Conservation (phyloP, 2,888 invertebrate species). For the Acheta domesticus region DNA sequence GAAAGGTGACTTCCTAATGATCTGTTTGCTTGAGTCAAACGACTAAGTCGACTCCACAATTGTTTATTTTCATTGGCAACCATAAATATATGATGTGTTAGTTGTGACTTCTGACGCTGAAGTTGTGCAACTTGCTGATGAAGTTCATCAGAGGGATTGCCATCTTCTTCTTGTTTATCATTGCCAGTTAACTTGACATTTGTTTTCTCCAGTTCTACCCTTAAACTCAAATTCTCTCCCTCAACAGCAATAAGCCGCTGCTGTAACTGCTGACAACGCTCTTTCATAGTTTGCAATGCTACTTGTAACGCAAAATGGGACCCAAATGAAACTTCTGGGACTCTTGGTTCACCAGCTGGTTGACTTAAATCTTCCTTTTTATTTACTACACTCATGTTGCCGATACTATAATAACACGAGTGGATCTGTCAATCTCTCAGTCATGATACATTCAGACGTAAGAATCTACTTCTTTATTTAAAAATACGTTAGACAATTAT, state of each 20-base stretch:
- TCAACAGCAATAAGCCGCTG: constrained; percentile 66
- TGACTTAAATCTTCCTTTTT: constrained; percentile 9
- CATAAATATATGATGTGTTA: constrained; percentile 74
- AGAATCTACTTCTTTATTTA: too few relatives aligned
- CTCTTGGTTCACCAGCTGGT: neutral
- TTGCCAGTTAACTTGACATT: constrained; percentile 3
- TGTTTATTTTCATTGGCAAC: constrained; percentile 78
- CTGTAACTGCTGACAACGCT: constrained; percentile 73
- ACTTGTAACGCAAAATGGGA: constrained; percentile 46
- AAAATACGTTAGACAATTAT: too few relatives aligned
- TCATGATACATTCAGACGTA: neutral
- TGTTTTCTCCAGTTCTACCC: constrained; percentile 43
- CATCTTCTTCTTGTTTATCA: neutral
- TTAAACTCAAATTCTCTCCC: constrained; percentile 69
- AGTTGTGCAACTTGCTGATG: constrained; percentile 63
- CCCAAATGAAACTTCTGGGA: constrained; percentile 37
- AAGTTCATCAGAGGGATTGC: neutral
- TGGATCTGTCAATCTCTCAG: neutral
- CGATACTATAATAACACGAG: neutral
- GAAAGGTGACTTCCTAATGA: constrained; percentile 52
- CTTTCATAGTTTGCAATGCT: constrained; percentile 77
- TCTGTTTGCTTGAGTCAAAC: constrained; percentile 59
- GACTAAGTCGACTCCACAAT: constrained; percentile 70
- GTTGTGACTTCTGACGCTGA: constrained; percentile 69
- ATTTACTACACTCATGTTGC: constrained; percentile 27